Conservation (phyloP, 2,113 vertebrate species). For the Pipra filicauda region DNA sequence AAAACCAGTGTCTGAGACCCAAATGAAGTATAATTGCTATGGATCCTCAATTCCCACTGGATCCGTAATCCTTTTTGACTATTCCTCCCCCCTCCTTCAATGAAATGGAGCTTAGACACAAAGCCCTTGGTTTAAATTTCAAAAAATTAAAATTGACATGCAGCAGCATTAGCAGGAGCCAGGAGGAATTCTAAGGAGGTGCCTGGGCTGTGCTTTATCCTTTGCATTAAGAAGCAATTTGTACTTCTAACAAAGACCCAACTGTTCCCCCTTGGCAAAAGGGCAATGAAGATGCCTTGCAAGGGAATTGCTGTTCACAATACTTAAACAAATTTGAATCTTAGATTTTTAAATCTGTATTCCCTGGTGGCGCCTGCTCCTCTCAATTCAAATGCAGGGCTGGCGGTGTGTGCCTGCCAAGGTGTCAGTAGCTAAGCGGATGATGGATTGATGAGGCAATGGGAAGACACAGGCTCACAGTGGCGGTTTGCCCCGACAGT, state of each 20-base stretch:
- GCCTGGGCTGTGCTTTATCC: conserved; percentile 72
- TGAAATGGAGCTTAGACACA: conserved; percentile 79
- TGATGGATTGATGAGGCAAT: conserved; percentile 81
- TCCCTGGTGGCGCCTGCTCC: conserved; percentile 60
- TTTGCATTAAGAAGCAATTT: conserved; percentile 83
- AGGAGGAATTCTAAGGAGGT: conserved; percentile 79
- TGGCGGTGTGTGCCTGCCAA: conserved; percentile 70
- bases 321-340: conserved; percentile 81
- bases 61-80: conserved; percentile 78
- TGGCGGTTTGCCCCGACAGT: conserved; percentile 64
- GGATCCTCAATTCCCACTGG: conserved; percentile 68
- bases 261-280: conserved; percentile 74
- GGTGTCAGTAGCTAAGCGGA: conserved; percentile 77
- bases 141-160: conserved; percentile 87
- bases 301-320: conserved; percentile 74
- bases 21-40: conserved; percentile 80
- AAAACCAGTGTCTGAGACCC: conserved; percentile 72
- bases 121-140: conserved; percentile 82
- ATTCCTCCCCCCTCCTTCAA: conserved; percentile 73
- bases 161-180: conserved; percentile 70
- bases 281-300: conserved; percentile 76
- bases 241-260: conserved; percentile 79
- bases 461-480: conserved; percentile 53
- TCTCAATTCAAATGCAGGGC: conserved; percentile 74
- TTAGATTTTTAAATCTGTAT: conserved; percentile 80